Percentiles rank a stretch among this genome's conserved stretches.
Conservation (phyloP, 2,888 invertebrate genomes). For the Argyresthia albistria region DNA sequence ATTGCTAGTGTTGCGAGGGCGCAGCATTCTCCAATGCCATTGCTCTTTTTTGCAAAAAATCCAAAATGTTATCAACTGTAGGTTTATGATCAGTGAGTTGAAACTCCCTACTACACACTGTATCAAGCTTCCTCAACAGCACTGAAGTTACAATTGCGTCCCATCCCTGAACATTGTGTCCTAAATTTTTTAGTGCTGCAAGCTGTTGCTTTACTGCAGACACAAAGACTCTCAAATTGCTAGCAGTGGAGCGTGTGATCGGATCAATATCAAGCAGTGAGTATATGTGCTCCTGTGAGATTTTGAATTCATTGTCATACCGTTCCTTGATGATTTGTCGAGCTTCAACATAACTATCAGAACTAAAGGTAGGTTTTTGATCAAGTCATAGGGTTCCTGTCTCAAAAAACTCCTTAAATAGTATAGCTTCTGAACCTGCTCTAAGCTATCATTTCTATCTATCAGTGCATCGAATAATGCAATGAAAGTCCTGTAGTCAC, state of each 20-base stretch:
- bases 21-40: conserved; percentile 8
- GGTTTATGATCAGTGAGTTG: background rate
- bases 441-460: too few relatives aligned
- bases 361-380: conserved; percentile 11
- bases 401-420: too few relatives aligned
- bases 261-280: background rate
- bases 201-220: conserved; percentile 8
- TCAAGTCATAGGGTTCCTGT: conserved; percentile 4
- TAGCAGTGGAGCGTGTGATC: background rate
- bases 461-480: too few relatives aligned
- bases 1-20: background rate
- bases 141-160: conserved; percentile 11
- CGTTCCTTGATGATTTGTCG: conserved; percentile 8
- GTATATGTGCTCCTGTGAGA: conserved; percentile 8
- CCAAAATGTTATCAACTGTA: background rate
- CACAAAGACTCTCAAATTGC: conserved; percentile 8
- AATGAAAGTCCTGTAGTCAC: too few relatives aligned
- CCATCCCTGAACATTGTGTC: conserved; percentile 4
- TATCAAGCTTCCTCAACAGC: background rate
- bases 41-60: conserved; percentile 9
- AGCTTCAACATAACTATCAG: conserved; percentile 8
- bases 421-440: too few relatives aligned
- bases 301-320: conserved; percentile 8
- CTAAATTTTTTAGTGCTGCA: conserved; percentile 10
- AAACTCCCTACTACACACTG: background rate